Evolutionary conservation across 2,888 invertebrate species (phyloP).

Genomic region (Macrostomum cliftonense): DNA sequence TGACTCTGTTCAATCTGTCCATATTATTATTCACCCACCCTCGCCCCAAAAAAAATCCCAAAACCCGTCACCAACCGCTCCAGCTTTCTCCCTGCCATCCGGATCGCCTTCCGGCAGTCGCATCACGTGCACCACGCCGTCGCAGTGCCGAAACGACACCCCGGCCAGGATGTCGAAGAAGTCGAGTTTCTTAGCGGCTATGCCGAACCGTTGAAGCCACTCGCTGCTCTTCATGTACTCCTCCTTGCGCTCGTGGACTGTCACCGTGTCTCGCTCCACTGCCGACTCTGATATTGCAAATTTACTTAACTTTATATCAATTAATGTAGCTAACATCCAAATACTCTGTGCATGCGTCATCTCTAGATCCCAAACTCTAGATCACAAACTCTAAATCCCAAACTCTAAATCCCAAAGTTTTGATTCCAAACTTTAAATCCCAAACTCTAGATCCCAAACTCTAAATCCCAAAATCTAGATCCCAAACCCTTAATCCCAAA

Average conservation of each 20-base stretch:
- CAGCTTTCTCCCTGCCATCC: neutral
- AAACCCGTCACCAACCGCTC: neutral
- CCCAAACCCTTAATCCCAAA: too few species aligned
- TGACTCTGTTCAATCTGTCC: too few species aligned
- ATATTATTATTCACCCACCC: too few species aligned
- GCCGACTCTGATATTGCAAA: neutral
- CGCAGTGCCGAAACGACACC: conserved; percentile 34
- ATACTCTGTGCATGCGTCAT: too few species aligned
- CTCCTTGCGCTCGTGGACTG: conserved; percentile 16
- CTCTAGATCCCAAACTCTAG: too few species aligned
- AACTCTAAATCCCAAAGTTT: too few species aligned
- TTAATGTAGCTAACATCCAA: too few species aligned
- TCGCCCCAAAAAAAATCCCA: neutral
- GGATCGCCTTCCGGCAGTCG: conserved; percentile 19
- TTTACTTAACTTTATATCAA: too few species aligned
- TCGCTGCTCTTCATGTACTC: conserved; percentile 33
- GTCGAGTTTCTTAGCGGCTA: conserved; percentile 26
- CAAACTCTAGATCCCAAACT: too few species aligned
- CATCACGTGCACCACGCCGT: conserved; percentile 30
- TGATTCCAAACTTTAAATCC: too few species aligned
- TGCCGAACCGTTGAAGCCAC: conserved; percentile 31
- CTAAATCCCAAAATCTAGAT: too few species aligned
- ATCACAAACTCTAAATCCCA: too few species aligned
- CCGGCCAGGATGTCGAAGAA: conserved; percentile 28
- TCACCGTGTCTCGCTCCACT: neutral